A percentile compares a stretch with the other conserved stretches of the same genome.
Evolutionary conservation across 2,797 vertebrate species (phyloP).

Genomic region (Pantherophis vulpinus): DNA sequence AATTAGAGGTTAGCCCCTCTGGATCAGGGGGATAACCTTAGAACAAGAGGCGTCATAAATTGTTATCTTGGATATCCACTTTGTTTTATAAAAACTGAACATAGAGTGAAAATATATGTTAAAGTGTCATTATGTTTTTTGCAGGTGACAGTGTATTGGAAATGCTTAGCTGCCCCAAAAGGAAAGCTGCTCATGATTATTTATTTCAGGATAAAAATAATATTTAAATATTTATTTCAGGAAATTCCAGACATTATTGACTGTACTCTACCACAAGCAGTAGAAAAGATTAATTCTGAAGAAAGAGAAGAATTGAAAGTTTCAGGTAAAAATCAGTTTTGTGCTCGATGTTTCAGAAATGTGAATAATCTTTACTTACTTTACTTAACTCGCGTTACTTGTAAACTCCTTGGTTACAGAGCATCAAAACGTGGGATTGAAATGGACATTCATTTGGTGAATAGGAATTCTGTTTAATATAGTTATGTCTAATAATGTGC

Average conservation of each 20-base stretch:
- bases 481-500: neutral
- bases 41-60: neutral
- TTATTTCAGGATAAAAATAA: neutral
- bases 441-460: neutral
- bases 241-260: conserved; percentile 79
- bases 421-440: neutral
- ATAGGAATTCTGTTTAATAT: neutral
- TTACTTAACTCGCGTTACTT: neutral
- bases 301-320: conserved; percentile 97
- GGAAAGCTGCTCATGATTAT: neutral
- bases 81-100: neutral
- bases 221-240: conserved; percentile 49
- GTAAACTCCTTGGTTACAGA: neutral
- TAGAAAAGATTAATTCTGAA: conserved; percentile 91
- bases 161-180: neutral
- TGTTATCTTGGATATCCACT: neutral
- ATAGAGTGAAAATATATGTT: neutral
- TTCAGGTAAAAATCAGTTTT: conserved; percentile 77
- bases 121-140: neutral
- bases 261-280: conserved; percentile 82
- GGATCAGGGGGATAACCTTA: neutral
- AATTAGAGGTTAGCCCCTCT: neutral
- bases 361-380: neutral
- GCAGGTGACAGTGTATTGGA: neutral
- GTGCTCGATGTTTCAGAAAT: neutral